Percentiles rank a stretch among this genome's conserved stretches.
Evolutionary conservation across 2,888 invertebrate genomes (phyloP).

Genomic region (Pollenia angustigena): DNA sequence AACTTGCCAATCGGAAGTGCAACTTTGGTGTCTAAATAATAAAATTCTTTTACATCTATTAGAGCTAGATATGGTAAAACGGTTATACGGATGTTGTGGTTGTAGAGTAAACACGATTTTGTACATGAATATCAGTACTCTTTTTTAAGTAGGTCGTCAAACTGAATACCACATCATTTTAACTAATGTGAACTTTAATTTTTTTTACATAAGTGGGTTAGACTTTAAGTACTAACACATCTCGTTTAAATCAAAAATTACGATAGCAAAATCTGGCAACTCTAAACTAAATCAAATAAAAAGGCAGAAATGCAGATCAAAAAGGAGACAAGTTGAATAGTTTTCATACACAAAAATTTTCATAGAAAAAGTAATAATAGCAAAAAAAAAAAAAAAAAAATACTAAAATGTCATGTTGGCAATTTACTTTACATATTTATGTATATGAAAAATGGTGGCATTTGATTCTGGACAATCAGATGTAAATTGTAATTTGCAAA

Average conservation of each 20-base stretch:
- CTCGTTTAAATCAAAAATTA: not conserved
- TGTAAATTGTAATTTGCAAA: conserved; percentile 68
- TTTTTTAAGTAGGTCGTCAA: too few species aligned
- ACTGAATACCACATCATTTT: too few species aligned
- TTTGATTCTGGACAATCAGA: conserved; percentile 68
- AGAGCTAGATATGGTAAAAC: too few species aligned
- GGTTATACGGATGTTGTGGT: too few species aligned
- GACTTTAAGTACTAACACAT: too few species aligned
- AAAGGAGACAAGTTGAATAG: conserved; percentile 1
- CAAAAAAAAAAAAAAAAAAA: conserved; percentile 5
- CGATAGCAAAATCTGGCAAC: not conserved
- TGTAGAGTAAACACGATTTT: too few species aligned
- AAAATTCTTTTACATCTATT: too few species aligned
- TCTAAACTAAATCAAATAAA: conserved; percentile 23
- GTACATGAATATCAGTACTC: too few species aligned
- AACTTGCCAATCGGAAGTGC: too few species aligned
- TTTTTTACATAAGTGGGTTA: too few species aligned
- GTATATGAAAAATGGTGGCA: conserved; percentile 56
- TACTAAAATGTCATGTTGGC: conserved; percentile 61
- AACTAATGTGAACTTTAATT: too few species aligned
- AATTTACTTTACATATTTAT: conserved; percentile 66
- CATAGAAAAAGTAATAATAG: not conserved
- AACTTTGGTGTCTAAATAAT: too few species aligned
- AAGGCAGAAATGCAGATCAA: not conserved
- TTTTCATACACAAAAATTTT: conserved; percentile 20